Evolutionary conservation across 2,888 invertebrate genomes (phyloP).

Genomic region (Caradrina kadenii): DNA sequence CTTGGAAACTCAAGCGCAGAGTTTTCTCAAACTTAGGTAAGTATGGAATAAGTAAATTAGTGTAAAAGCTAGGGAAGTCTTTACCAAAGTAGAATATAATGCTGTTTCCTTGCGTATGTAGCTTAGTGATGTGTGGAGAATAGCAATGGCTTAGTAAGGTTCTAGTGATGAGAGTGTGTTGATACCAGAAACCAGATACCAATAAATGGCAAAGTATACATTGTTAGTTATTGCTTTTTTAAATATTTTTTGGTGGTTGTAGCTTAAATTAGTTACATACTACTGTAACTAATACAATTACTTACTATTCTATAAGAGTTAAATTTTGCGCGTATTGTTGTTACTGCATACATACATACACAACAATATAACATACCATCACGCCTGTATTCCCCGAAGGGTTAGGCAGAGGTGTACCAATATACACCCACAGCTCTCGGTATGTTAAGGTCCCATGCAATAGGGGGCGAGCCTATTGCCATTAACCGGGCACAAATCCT

Average conservation of each 20-base stretch:
- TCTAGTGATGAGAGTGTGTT: conserved; percentile 25
- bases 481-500: too few relatives aligned
- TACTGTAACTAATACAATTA: background rate
- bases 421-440: too few relatives aligned
- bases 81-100: conserved; percentile 44
- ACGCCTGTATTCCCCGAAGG: too few relatives aligned
- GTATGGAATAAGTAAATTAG: conserved; percentile 44
- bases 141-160: conserved; percentile 16
- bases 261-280: too few relatives aligned
- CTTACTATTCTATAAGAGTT: background rate
- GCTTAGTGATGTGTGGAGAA: conserved; percentile 48
- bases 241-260: too few relatives aligned
- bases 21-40: conserved; percentile 15
- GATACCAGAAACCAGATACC: conserved; percentile 18
- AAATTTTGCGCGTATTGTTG: conserved; percentile 21
- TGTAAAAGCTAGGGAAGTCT: conserved; percentile 34
- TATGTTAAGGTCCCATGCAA: too few relatives aligned
- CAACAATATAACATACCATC: too few relatives aligned
- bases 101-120: conserved; percentile 29
- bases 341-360: background rate
- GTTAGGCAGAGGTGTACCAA: too few relatives aligned
- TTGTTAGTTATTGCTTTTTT: too few relatives aligned
- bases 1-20: conserved; percentile 1
- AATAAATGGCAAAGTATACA: background rate
- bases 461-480: too few relatives aligned